Evolutionary conservation across 2,888 invertebrate genomes (phyloP), one percentile per base, ranked within the genome.

Genomic region (Dusona sp.): DNA sequence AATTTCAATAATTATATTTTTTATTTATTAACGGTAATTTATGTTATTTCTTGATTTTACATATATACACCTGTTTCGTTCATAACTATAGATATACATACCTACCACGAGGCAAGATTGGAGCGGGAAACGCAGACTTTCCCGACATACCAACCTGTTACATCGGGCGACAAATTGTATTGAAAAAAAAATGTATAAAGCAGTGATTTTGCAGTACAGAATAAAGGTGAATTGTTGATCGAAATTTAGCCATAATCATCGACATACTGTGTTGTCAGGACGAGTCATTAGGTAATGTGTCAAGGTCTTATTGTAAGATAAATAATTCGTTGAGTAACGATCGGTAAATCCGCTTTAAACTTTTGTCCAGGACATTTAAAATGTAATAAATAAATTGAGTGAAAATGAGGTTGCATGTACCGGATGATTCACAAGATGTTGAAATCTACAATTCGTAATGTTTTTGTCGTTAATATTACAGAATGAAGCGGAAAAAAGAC

Each of bases 161-260:
- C 91, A 79, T 88, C 88, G 85, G 88, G 92, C 91, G 93, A 93
- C 92, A 92, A 92, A 92, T 93, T 92, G 92, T 93, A 91, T 93
- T 92, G 91, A 92, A 93, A 93, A 93, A 93, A 92, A 92, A 87
- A 74, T 95, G 22, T 96, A 94, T 25, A 90, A 91, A 86, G 92
- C 88, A 72, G 85, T 94, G 90, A 3, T 94, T 94, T 9, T 95
- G 90, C 0, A 94, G 94, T 16, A 25, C 13, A 6, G 11, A 29
- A 16, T 29, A 3, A 1, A 13, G 9, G 9, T 25, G 22, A 54
- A 22, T 54, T 9, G 54, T 22, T 54, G 3, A 11, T 57, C 29
- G 3, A 29, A 4, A 61, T 29, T 61, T 61, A 29, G 6, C 29
- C 1, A 4, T 11, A 29, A 29, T 61, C 3, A 29, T 16, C 61